phyloP scores from a whole-genome alignment of 2,888 invertebrate genomes.

The Drosophila sordidapex region DNA sequence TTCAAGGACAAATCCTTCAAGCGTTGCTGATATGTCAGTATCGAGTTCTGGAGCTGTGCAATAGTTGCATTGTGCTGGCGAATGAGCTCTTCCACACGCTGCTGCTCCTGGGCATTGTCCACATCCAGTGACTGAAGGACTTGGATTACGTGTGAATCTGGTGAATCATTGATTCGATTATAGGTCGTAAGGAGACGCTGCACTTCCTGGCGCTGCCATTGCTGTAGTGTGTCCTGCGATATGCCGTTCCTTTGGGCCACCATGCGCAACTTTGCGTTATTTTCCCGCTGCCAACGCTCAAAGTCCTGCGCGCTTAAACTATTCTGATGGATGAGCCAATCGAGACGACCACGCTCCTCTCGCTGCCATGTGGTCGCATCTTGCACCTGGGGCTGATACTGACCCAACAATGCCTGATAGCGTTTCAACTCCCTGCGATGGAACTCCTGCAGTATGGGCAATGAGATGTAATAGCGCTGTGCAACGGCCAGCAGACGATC shows the following conservation, averaged over 20 bases:
- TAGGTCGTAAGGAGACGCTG: slow-evolving; percentile 77
- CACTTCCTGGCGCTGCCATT: slow-evolving; percentile 82
- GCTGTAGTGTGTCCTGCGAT: slow-evolving; percentile 74
- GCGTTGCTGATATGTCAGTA: slow-evolving; percentile 80
- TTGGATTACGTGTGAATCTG: slow-evolving; percentile 51
- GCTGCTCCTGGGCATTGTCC: slow-evolving; percentile 72
- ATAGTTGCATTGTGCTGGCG: slow-evolving; percentile 82
- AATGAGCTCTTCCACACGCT: slow-evolving; percentile 79
- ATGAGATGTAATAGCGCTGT: slow-evolving; percentile 70
- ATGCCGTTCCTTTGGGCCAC: slow-evolving; percentile 75
- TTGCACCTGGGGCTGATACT: slow-evolving; percentile 74
- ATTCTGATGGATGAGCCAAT: slow-evolving; percentile 84
- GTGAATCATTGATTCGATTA: slow-evolving; percentile 76
- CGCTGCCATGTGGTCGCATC: slow-evolving; percentile 78
- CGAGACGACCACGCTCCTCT: slow-evolving; percentile 80
- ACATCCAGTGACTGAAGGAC: slow-evolving; percentile 52
- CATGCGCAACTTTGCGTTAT: slow-evolving; percentile 66
- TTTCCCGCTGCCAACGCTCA: slow-evolving; percentile 82
- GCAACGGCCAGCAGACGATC: slow-evolving; percentile 80
- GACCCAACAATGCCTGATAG: slow-evolving; percentile 72
- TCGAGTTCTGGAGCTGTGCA: slow-evolving; percentile 79
- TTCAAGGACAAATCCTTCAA: slow-evolving; percentile 75
- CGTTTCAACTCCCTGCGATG: slow-evolving; percentile 81
- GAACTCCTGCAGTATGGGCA: slow-evolving; percentile 80
- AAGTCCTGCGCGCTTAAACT: slow-evolving; percentile 79